Evolutionary conservation across 64 coral and sea anemone genomes (phyloP).

Genomic region (Acropora tenuis): DNA sequence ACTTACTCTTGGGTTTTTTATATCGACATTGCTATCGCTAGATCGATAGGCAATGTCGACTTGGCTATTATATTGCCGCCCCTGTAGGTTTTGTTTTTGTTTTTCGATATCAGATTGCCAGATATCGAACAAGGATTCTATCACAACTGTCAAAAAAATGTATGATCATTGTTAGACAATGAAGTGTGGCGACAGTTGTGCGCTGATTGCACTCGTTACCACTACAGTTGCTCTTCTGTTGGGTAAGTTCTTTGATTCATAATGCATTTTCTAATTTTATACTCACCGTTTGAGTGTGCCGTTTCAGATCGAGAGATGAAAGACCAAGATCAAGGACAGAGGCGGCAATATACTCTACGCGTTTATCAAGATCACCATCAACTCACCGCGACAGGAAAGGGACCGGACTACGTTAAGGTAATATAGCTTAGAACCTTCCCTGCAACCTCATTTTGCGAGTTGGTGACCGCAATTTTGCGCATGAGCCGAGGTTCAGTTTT

Average conservation of each 20-base stretch:
- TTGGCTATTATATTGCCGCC: constrained; percentile 45
- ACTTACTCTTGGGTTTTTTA: neutral
- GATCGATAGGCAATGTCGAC: constrained; percentile 20
- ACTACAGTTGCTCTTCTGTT: neutral
- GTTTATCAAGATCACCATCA: constrained; percentile 1
- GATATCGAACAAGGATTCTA: neutral
- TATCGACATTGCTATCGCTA: constrained; percentile 23
- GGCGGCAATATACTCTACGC: constrained; percentile 42
- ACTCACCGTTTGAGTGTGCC: constrained; percentile 12
- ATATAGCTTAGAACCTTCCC: neutral
- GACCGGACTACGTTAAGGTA: neutral
- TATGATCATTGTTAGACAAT: neutral
- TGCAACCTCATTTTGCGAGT: neutral
- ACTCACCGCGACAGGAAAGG: neutral
- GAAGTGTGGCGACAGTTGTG: neutral
- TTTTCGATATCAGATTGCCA: neutral
- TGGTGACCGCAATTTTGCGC: too few species aligned
- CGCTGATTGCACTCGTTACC: constrained; percentile 14
- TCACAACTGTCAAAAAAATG: neutral
- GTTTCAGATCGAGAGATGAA: neutral
- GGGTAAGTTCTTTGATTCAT: neutral
- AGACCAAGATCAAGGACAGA: constrained; percentile 16
- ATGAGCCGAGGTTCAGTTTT: too few species aligned
- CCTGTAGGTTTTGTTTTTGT: neutral
- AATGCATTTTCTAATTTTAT: neutral